Evolutionary conservation across 2,888 invertebrate species (phyloP).

Genomic region (Ochlodes sylvanus): DNA sequence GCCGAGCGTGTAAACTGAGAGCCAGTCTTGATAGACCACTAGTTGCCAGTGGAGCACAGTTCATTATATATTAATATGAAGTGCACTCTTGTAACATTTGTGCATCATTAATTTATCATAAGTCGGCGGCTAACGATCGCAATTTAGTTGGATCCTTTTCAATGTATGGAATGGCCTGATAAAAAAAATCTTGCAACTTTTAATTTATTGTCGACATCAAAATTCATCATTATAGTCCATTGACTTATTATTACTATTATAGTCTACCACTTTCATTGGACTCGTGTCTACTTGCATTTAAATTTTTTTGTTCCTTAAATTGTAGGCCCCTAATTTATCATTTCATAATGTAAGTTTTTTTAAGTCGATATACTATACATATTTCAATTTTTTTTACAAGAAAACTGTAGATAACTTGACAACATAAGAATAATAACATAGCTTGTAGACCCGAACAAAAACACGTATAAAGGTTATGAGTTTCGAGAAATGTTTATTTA

Average conservation of each 20-base stretch:
- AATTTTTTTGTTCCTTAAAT: too few relatives aligned
- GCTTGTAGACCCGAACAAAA: too few relatives aligned
- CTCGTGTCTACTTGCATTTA: too few relatives aligned
- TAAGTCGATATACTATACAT: too few relatives aligned
- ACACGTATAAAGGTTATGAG: background rate
- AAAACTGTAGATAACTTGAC: too few relatives aligned
- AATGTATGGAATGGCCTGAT: background rate
- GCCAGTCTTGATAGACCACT: constrained; percentile 47
- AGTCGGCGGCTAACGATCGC: constrained; percentile 17
- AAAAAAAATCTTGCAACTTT: background rate
- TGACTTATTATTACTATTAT: too few relatives aligned
- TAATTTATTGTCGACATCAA: background rate
- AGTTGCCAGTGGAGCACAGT: constrained; percentile 40
- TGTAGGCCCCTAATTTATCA: too few relatives aligned
- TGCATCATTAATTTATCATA: constrained; percentile 20
- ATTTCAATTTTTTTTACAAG: too few relatives aligned
- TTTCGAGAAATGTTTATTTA: constrained; percentile 12
- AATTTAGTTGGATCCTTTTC: constrained; percentile 12
- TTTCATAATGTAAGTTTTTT: too few relatives aligned
- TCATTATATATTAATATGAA: constrained; percentile 32
- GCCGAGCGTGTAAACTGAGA: constrained; percentile 47
- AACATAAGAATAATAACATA: too few relatives aligned
- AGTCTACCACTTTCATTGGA: too few relatives aligned
- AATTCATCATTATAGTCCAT: too few relatives aligned
- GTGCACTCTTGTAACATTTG: constrained; percentile 25